A percentile compares a stretch with the other conserved stretches of the same genome.
These are phyloP conservation scores for Eupristina koningsbergeri DNA, from an alignment of 1,140 invertebrate species.

Conservation along the genomic window DNA sequence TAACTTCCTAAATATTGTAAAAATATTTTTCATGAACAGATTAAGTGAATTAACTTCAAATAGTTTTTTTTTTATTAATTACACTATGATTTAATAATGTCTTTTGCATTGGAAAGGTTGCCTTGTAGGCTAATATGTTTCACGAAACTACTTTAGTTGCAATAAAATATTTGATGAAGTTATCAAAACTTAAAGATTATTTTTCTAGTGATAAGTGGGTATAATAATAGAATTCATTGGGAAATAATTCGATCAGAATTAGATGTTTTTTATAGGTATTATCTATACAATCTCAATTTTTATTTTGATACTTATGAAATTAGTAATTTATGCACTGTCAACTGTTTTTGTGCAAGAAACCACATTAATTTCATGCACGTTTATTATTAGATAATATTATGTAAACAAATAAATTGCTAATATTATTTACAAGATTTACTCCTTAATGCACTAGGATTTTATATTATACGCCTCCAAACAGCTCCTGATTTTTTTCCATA, in stretches of 20 bases:
- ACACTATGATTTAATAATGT: constrained; percentile 26
- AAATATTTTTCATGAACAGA: not conserved
- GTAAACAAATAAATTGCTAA: constrained; percentile 53
- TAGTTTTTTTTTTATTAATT: not conserved
- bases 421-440: constrained; percentile 54
- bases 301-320: constrained; percentile 22
- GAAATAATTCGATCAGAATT: not conserved
- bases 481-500: constrained; percentile 11
- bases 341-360: constrained; percentile 46
- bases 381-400: constrained; percentile 55
- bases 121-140: not conserved
- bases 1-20: constrained; percentile 19
- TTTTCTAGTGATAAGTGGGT: too few species aligned
- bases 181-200: constrained; percentile 18
- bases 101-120: not conserved
- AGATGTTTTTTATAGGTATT: constrained; percentile 15
- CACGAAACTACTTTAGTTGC: not conserved
- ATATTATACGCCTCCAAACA: constrained; percentile 44
- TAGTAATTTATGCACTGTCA: constrained; percentile 39
- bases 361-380: constrained; percentile 51
- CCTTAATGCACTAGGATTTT: constrained; percentile 53
- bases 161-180: constrained; percentile 4
- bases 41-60: not conserved
- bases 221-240: not conserved
- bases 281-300: not conserved